These are phyloP conservation scores for Dusona sp. DNA, from an alignment of 2,888 invertebrate species.

Conservation along the genomic window DNA sequence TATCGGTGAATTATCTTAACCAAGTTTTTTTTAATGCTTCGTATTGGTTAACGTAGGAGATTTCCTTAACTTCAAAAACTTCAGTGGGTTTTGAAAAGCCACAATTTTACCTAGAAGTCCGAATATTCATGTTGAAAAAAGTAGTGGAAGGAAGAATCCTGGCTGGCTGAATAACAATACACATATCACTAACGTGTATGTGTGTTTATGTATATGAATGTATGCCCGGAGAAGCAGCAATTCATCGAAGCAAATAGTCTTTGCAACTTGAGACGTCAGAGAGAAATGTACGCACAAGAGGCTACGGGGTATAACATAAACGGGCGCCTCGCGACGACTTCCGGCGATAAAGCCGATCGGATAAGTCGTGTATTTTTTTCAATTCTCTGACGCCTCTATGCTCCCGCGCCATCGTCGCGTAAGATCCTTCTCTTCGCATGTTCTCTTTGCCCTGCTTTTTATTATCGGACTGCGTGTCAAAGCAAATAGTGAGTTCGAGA, in stretches of 20 bases:
- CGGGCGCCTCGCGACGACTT: slow-evolving; percentile 66
- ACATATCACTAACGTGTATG: background rate
- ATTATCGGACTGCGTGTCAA: slow-evolving; percentile 56
- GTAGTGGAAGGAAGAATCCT: background rate
- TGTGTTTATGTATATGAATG: background rate
- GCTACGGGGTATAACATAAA: slow-evolving; percentile 36
- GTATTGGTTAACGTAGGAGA: background rate
- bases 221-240: slow-evolving; percentile 35
- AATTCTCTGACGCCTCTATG: slow-evolving; percentile 45
- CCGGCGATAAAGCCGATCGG: slow-evolving; percentile 71
- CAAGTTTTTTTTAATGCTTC: background rate
- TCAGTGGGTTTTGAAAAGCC: background rate
- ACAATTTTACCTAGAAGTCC: background rate
- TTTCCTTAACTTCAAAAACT: background rate
- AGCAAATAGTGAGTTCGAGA: slow-evolving; percentile 57
- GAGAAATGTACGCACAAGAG: slow-evolving; percentile 40
- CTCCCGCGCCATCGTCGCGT: slow-evolving; percentile 13
- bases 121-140: background rate
- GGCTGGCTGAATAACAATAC: background rate
- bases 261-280: slow-evolving; percentile 66
- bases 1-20: too few species aligned
- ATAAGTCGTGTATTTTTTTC: slow-evolving; percentile 65
- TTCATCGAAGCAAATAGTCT: slow-evolving; percentile 54
- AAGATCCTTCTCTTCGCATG: slow-evolving; percentile 26
- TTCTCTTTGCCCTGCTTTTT: slow-evolving; percentile 42